Evolutionary conservation across 2,113 vertebrate species (phyloP).

Genomic region (Ciconia stormi): DNA sequence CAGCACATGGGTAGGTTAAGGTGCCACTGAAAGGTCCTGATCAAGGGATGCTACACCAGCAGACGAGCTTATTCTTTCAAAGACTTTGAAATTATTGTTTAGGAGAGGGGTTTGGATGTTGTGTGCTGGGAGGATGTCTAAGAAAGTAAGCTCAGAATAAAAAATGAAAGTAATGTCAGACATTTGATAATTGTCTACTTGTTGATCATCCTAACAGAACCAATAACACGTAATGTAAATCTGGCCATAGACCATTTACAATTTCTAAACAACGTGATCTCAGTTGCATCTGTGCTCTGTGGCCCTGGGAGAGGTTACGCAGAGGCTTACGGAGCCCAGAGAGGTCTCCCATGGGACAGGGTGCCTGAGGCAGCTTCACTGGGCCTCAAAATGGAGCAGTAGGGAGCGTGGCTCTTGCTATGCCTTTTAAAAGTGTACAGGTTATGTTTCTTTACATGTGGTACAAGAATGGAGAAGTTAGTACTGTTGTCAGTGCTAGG

Average conservation of each 20-base stretch:
- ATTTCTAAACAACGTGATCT: rapidly evolving
- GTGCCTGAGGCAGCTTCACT: too few relatives aligned
- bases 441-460: background rate
- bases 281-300: background rate
- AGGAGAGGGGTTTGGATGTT: background rate
- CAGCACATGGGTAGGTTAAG: background rate
- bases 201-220: background rate
- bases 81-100: background rate
- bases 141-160: background rate
- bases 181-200: background rate
- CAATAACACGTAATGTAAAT: rapidly evolving
- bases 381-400: rapidly evolving
- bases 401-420: rapidly evolving
- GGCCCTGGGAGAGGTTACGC: too few relatives aligned
- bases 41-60: background rate
- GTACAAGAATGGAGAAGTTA: background rate
- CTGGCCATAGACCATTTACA: background rate
- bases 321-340: background rate
- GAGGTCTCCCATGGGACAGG: background rate
- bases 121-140: background rate
- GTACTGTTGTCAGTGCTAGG: background rate
- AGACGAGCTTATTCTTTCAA: background rate
- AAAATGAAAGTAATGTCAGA: background rate
- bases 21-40: background rate
- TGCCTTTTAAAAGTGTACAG: background rate